Conservation (phyloP, 2,888 invertebrate species). For the Drosophila nigricruria region DNA sequence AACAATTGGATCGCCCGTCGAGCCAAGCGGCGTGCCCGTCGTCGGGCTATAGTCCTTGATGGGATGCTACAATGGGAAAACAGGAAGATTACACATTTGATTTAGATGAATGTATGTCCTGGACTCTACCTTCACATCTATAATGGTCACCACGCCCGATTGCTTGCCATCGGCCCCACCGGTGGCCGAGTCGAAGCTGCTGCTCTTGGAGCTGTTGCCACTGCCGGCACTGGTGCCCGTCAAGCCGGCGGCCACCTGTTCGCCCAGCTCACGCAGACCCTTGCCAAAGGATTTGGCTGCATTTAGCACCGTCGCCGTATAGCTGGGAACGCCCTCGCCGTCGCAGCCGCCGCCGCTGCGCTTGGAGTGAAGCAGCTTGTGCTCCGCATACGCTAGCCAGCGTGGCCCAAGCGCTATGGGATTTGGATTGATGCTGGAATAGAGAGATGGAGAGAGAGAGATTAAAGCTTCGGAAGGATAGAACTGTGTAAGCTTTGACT, state of each 20-base stretch:
- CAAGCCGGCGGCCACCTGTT: slow-evolving; percentile 95
- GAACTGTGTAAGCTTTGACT: slow-evolving; percentile 29
- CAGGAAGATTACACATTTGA: no score
- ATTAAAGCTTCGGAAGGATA: neutral
- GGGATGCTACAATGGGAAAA: slow-evolving; percentile 67
- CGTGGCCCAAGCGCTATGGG: slow-evolving; percentile 95
- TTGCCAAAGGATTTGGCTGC: slow-evolving; percentile 97
- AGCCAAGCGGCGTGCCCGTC: slow-evolving; percentile 81
- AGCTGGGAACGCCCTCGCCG: slow-evolving; percentile 94
- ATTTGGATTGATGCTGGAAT: slow-evolving; percentile 87
- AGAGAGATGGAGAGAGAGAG: neutral
- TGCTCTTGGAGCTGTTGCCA: slow-evolving; percentile 84
- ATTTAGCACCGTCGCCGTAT: slow-evolving; percentile 96
- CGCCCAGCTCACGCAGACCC: slow-evolving; percentile 94
- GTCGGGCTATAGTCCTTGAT: slow-evolving; percentile 84
- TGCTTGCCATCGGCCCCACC: slow-evolving; percentile 88
- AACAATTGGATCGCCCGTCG: slow-evolving; percentile 88
- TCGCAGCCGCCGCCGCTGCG: slow-evolving; percentile 94
- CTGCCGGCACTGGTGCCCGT: slow-evolving; percentile 88
- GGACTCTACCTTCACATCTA: slow-evolving; percentile 90
- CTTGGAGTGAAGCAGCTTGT: slow-evolving; percentile 91
- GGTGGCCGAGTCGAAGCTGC: slow-evolving; percentile 86
- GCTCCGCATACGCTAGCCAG: slow-evolving; percentile 95
- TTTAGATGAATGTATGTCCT: no score
- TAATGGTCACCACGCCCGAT: slow-evolving; percentile 94